Evolutionary conservation across 2,888 invertebrate genomes (phyloP).

Genomic region (Stenotaenia linearis): DNA sequence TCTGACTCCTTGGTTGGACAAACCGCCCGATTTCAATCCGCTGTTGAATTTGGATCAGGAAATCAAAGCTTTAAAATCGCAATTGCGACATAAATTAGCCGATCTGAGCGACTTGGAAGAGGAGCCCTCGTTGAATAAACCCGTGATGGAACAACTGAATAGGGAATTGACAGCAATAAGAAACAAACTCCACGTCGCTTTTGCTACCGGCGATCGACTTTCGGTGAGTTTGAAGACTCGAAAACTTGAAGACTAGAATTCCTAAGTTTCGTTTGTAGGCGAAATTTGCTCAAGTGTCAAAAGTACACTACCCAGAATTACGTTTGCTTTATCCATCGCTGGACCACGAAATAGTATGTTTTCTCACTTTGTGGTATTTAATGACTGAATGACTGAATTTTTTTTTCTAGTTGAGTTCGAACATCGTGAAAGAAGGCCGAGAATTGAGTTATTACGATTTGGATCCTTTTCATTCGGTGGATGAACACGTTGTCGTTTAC

Average conservation of each 20-base stretch:
- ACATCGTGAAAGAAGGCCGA: not conserved
- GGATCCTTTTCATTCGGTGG: not conserved
- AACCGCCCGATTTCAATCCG: not conserved
- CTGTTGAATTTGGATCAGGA: not conserved
- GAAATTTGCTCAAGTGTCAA: not conserved
- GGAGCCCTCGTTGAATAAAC: not conserved
- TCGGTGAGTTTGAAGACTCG: not conserved
- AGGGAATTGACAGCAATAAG: not conserved
- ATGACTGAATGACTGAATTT: not conserved
- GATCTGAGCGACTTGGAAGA: constrained; percentile 7
- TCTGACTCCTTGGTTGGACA: not conserved
- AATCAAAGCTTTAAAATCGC: not conserved
- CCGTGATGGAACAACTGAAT: not conserved
- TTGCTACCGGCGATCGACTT: not conserved
- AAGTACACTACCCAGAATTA: not conserved
- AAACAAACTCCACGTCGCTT: not conserved
- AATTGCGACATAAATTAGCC: not conserved
- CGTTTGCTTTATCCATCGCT: not conserved
- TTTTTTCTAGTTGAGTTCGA: not conserved
- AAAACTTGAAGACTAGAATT: not conserved
- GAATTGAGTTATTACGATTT: not conserved
- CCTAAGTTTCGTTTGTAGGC: not conserved
- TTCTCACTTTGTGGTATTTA: not conserved
- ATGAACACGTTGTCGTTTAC: not conserved
- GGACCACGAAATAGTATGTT: not conserved